Evolutionary conservation across 2,797 vertebrate genomes (phyloP).

Genomic region (Acanthurus tractus): DNA sequence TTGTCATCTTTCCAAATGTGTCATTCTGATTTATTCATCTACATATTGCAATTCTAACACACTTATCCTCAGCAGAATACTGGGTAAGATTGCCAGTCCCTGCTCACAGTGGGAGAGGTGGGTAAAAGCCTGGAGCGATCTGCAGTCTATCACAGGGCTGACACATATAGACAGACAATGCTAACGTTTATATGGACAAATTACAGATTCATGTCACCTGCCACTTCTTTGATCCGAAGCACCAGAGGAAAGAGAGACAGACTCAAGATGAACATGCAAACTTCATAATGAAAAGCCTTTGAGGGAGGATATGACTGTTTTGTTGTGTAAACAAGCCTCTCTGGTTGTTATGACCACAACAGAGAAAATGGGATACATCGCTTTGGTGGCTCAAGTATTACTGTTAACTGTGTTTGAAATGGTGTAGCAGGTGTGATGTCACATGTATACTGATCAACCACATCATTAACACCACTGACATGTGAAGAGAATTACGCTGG

Average conservation of each 20-base stretch:
- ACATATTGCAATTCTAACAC: not conserved
- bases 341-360: not conserved
- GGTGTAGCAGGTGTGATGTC: not conserved
- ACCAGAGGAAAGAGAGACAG: no score
- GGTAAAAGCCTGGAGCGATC: not conserved
- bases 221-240: not conserved
- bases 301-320: no score
- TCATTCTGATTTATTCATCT: conserved; percentile 15
- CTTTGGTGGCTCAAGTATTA: not conserved
- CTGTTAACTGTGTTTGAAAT: not conserved
- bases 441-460: not conserved
- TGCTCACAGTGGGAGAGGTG: not conserved
- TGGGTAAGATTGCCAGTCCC: not conserved
- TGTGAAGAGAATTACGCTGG: no score
- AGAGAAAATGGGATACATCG: not conserved
- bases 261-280: no score
- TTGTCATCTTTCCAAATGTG: not conserved
- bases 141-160: conserved; percentile 2
- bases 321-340: no score
- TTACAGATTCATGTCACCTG: conserved; percentile 3
- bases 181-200: not conserved
- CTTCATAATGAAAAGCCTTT: no score
- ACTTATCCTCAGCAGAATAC: conserved; percentile 1
- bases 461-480: no score
- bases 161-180: not conserved